Percentiles rank a stretch among this genome's conserved stretches.
Conservation (phyloP, 2,888 invertebrate genomes). For the Arrhopalites spinosus region DNA sequence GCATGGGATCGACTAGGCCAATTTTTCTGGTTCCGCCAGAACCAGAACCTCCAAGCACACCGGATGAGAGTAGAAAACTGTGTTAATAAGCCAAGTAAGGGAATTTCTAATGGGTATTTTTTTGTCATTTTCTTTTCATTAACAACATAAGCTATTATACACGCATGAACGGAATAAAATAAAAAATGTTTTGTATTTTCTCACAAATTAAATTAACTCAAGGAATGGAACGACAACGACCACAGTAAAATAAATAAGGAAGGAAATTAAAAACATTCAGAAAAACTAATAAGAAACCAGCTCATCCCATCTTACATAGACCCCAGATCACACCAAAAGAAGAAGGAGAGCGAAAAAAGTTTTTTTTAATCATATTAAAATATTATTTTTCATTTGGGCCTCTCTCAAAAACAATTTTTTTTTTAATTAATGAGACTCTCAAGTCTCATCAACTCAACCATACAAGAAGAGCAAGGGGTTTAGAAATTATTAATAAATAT, state of each 20-base stretch:
- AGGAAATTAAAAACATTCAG: too few species aligned
- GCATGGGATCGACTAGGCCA: conserved; percentile 93
- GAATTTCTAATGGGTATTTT: conserved; percentile 36
- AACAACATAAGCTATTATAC: background rate
- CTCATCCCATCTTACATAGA: background rate
- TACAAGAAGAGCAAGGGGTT: conserved; percentile 17
- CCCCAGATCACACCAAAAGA: background rate
- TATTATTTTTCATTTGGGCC: background rate
- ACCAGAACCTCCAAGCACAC: conserved; percentile 33
- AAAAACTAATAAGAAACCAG: background rate
- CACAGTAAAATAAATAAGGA: background rate
- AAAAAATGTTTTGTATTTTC: background rate
- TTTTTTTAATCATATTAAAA: background rate
- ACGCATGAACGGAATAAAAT: background rate
- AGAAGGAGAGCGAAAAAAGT: conserved; percentile 9
- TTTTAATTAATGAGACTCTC: too few species aligned
- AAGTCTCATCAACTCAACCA: conserved; percentile 1
- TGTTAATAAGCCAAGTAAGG: conserved; percentile 38
- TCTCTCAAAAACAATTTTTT: too few species aligned
- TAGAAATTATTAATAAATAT: background rate
- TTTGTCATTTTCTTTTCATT: conserved; percentile 12
- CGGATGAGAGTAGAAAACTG: conserved; percentile 40
- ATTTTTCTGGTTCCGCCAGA: conserved; percentile 71
- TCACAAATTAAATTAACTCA: background rate
- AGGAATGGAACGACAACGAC: conserved; percentile 5